These are phyloP conservation scores for Galaxias olidus DNA, from an alignment of 2,797 vertebrate genomes.

Conservation along the genomic window DNA sequence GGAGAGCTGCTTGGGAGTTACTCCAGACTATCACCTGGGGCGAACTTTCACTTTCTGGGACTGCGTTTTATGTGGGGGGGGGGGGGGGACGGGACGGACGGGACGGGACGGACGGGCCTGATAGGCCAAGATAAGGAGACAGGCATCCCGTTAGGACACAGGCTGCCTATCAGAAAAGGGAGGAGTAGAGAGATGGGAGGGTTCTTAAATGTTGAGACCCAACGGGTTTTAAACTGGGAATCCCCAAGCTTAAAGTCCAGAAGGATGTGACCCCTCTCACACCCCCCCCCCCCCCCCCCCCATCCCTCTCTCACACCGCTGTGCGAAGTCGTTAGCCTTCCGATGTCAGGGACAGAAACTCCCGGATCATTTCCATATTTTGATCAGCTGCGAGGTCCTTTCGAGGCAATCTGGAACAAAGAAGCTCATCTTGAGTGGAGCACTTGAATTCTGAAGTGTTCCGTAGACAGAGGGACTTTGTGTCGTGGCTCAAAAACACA, in stretches of 20 bases:
- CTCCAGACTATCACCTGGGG: constrained; percentile 69
- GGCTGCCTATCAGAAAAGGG: not conserved
- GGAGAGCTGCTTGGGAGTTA: constrained; percentile 55
- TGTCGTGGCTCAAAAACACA: constrained; percentile 44
- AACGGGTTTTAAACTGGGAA: constrained; percentile 32
- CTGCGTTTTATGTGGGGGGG: not conserved
- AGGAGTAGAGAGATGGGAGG: constrained; percentile 14
- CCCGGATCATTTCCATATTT: constrained; percentile 41
- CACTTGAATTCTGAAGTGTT: constrained; percentile 52
- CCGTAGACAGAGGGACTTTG: constrained; percentile 57
- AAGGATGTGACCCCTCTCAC: constrained; percentile 40
- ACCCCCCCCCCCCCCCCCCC: constrained; percentile 18
- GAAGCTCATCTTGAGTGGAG: constrained; percentile 38
- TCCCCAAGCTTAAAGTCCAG: constrained; percentile 53
- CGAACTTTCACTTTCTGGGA: constrained; percentile 48
- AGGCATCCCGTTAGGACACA: constrained; percentile 11
- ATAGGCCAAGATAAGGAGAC: constrained; percentile 42
- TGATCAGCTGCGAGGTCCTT: constrained; percentile 33
- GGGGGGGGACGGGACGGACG: no score
- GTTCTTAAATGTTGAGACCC: constrained; percentile 55
- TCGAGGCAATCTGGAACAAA: constrained; percentile 44
- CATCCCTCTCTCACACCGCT: no score
- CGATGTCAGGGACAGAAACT: constrained; percentile 30
- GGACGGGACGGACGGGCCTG: not conserved
- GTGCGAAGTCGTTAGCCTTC: constrained; percentile 37